Evolutionary conservation across 1,140 invertebrate species (phyloP), one percentile per base, ranked within the genome.

Genomic region (Drosophila takahashii): DNA sequence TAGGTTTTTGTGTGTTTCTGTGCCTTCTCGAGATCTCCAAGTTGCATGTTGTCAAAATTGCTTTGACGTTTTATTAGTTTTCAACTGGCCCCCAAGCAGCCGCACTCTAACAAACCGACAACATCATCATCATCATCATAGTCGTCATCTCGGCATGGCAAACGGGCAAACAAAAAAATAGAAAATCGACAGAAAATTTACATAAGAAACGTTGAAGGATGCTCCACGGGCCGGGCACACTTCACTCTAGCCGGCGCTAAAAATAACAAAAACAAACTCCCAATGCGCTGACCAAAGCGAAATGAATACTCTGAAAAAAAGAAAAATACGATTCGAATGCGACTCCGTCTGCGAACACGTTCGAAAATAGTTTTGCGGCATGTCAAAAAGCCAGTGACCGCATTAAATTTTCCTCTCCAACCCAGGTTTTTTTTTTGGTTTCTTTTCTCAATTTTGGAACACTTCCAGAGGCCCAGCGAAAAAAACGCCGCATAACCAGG

Each of bases 1-100:
- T 67, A 22, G 11, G 47, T 71, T 69, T 41, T 34, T 54, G 44
- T 70, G 18, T 61, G 48, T 73, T 57, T 51, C 34, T 60, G 15
- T 65, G 45, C 59, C 64, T 69, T 42, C 34, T 72, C 47, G 37
- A 36, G 66, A 69, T 70, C 39, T 67, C 54, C 69, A 74, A 81
- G 58, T 78, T 81, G 79, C 65, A 64, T 71, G 81, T 87, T 86
- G 81, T 81, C 75, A 72, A 81, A 86, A 87, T 79, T 87, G 83
- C 83, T 83, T 81, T 87, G 83, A 87, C 81, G 83, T 86, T 87
- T 86, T 86, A 86, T 86, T 86, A 86, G 83, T 87, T 86, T 86
- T 62, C 47, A 77, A 60, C 65, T 27, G 41, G 47, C 47, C 69
- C 71, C 71, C 59, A 15, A 45, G 72, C 72, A 52, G 60, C 65